Conservation (phyloP, 2,113 vertebrate species). For the Podiceps cristatus region DNA sequence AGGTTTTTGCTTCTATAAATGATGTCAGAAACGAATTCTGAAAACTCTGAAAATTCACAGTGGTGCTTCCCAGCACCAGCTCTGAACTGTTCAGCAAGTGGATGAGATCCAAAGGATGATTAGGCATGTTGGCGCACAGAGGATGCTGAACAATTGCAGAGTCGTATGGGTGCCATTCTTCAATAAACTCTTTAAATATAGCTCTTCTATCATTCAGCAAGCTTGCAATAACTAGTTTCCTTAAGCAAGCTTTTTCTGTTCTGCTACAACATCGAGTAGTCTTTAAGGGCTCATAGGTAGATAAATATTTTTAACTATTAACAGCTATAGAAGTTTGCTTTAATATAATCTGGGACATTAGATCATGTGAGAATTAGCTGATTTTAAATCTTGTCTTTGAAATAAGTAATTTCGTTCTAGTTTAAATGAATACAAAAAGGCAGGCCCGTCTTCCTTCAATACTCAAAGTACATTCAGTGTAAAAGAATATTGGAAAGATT, state of each 20-base stretch:
- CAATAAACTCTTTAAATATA: background rate
- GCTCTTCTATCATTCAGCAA: background rate
- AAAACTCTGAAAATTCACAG: conserved; percentile 1
- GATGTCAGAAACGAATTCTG: background rate
- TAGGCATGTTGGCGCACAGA: background rate
- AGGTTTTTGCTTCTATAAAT: background rate
- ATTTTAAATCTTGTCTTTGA: background rate
- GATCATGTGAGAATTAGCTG: background rate
- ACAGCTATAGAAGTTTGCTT: background rate
- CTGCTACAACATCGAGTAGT: background rate
- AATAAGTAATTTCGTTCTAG: background rate
- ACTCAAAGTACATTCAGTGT: background rate
- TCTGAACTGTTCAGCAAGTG: background rate
- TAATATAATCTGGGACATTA: background rate
- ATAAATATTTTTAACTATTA: background rate
- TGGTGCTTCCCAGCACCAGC: background rate
- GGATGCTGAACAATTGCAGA: background rate
- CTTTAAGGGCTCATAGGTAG: background rate
- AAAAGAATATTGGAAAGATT: background rate
- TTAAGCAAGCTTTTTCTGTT: background rate
- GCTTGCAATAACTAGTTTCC: background rate
- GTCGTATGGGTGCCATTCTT: background rate
- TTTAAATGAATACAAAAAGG: conserved; percentile 6
- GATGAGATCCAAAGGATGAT: conserved; percentile 26
- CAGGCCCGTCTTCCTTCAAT: background rate